Evolutionary conservation across 2,797 vertebrate genomes (phyloP), one percentile per base, ranked within the genome.

Genomic region (Scarus forsteni): DNA sequence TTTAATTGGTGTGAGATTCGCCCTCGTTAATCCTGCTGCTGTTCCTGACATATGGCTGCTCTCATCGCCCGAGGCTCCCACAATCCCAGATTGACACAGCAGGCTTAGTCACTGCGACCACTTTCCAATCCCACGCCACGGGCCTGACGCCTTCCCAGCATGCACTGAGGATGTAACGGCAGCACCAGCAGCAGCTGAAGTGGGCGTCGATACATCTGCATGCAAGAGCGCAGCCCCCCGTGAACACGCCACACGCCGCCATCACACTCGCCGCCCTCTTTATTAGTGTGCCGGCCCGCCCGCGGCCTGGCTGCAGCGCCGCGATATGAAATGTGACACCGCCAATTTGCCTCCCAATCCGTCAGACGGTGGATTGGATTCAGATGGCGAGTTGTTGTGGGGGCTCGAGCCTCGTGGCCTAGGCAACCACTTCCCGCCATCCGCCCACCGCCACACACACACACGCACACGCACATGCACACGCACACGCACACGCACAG

Each of bases 271-370:
- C 44, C 34, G 65, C 75, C 73, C 16, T 64, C 61, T 70, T 73
- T 75, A 80, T 90, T 77, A 80, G 73, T 49, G 66, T 44, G n/a
- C 66, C 60, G 54, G 60, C 53, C 70, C 52, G 84, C 83, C 69
- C 63, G 65, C 34, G 55, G 66, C 62, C 73, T 38, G n/a, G 0
- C 55, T 70, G 74, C 82, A 73, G 73, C 73, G 70, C 70, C 75
- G 48, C 62, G 80, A 88, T 88, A 91, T 92, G 86, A 93, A 91
- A 93, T 84, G 59, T 91, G 91, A 91, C 89, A 85, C 62, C 67
- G 75, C 77, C 84, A 79, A 85, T 92, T 90, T 89, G 74, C 75
- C 68, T 81, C 71, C 79, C 88, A 90, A 91, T 92, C 84, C 66
- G 40, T 93, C 88, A 91, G 66, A 39, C 46, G 1, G 62, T 19